Evolutionary conservation across 2,888 invertebrate species (phyloP), one percentile per base, ranked within the genome.

Genomic region (Dorcus hopei): DNA sequence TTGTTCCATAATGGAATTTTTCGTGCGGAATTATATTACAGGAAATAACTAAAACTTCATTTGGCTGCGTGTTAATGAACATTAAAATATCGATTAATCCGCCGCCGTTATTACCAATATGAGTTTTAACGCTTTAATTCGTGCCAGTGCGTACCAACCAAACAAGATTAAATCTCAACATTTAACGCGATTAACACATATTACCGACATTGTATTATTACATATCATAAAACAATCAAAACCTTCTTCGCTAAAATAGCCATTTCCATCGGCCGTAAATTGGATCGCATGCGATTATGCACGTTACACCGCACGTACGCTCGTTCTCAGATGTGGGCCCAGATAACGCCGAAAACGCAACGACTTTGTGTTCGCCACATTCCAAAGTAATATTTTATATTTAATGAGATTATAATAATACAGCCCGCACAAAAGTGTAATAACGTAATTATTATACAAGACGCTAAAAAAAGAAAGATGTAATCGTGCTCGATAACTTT

Each of bases 81-180:
- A 73, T 73, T 72, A 73, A 72, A 70, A 72, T 72, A 74, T 74
- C 71, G 74, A 74, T 74, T 72, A 72, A 71, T 72, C 71, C 70
- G 70, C 70, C 68, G 63, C 67, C 67, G 66, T 33, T 68, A 70
- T 70, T 69, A 69, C 68, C 68, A 68, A 70, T 70, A 71, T 67
- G 68, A 66, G 69, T 69, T 67, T 66, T 70, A 70, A 73, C 72
- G 73, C 72, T 72, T 73, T 69, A 68, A 68, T 72, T 70, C 68
- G 75, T 76, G 74, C 74, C 75, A 74, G 73, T 72, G 71, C 73
- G 75, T 76, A 74, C 75, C 74, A 74, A 73, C 71, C 69, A 58
- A 62, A 68, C 71, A 68, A 74, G 74, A 75, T 74, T 73, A 71
- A 72, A 75, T 75, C 74, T 74, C 65, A 67, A 69, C 70, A 69